Evolutionary conservation across 2,797 vertebrate species (phyloP).

Genomic region (Pitangus sulphuratus): DNA sequence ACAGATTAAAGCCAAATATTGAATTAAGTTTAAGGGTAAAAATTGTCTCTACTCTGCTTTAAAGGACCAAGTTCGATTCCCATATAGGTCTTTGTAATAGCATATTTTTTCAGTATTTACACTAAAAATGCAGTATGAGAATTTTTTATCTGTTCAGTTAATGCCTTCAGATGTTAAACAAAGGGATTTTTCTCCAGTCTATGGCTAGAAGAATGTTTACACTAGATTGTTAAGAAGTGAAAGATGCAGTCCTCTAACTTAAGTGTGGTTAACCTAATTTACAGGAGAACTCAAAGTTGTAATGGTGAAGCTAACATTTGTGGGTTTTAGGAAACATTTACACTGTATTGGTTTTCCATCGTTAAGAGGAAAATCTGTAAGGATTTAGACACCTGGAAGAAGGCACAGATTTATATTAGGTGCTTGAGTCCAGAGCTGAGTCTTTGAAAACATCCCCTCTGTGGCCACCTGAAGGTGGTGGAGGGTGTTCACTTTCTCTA

Average conservation of each 20-base stretch:
- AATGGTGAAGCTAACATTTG: neutral
- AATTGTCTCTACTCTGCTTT: neutral
- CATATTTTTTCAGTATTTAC: neutral
- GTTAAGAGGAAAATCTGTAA: neutral
- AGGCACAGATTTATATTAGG: neutral
- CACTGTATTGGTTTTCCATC: neutral
- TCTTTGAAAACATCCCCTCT: neutral
- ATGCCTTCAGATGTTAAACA: neutral
- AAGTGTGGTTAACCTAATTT: neutral
- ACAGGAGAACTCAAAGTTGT: neutral
- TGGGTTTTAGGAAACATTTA: neutral
- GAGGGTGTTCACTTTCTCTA: neutral
- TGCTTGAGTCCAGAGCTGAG: neutral
- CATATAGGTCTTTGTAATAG: neutral
- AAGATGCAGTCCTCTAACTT: neutral
- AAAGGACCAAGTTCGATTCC: neutral
- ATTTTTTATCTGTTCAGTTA: neutral
- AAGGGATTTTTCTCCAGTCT: slow-evolving; percentile 6
- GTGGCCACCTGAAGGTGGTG: neutral
- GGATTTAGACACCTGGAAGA: neutral
- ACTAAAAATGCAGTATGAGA: neutral
- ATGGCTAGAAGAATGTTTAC: neutral
- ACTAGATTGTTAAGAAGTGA: slow-evolving; percentile 12
- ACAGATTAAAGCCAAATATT: slow-evolving; percentile 31
- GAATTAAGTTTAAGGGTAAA: slow-evolving; percentile 14